A percentile compares a stretch with the other conserved stretches of the same genome.
These are phyloP conservation scores for Prionchulus punctatus DNA, from an alignment of 2,888 invertebrate genomes.

Conservation along the genomic window DNA sequence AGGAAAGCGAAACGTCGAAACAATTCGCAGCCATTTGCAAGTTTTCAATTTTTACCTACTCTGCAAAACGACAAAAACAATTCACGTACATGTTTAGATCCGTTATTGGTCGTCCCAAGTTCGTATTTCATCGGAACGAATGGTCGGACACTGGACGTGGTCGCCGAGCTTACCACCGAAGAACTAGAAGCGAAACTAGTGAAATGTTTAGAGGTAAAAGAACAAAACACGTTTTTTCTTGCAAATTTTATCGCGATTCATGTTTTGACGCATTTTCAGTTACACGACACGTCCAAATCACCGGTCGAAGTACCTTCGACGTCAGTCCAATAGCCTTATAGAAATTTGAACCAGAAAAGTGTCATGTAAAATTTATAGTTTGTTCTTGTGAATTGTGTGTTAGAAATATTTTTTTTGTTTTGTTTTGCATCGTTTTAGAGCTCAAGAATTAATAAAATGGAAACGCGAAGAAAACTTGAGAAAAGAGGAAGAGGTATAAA, in stretches of 20 bases:
- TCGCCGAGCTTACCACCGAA: constrained; percentile 51
- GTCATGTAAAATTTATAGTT: too few species aligned
- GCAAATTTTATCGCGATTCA: too few species aligned
- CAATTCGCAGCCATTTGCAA: constrained; percentile 72
- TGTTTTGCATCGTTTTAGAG: not conserved
- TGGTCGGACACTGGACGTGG: constrained; percentile 62
- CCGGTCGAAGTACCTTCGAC: too few species aligned
- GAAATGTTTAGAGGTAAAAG: constrained; percentile 24
- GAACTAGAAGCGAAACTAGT: constrained; percentile 47
- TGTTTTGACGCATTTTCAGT: too few species aligned
- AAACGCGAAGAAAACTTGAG: not conserved
- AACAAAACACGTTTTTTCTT: too few species aligned
- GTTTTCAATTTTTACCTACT: too few species aligned
- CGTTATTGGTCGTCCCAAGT: constrained; percentile 47
- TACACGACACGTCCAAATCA: too few species aligned
- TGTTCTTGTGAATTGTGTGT: too few species aligned
- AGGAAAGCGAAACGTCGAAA: constrained; percentile 51
- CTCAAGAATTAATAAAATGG: not conserved
- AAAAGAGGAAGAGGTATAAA: not conserved
- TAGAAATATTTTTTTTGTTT: too few species aligned
- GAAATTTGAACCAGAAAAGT: too few species aligned
- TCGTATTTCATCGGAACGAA: constrained; percentile 64
- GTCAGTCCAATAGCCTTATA: too few species aligned
- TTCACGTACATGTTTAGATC: constrained; percentile 26
- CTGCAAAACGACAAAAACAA: too few species aligned